Evolutionary conservation across 2,888 invertebrate species (phyloP).

Genomic region (Trachelus tabidus): DNA sequence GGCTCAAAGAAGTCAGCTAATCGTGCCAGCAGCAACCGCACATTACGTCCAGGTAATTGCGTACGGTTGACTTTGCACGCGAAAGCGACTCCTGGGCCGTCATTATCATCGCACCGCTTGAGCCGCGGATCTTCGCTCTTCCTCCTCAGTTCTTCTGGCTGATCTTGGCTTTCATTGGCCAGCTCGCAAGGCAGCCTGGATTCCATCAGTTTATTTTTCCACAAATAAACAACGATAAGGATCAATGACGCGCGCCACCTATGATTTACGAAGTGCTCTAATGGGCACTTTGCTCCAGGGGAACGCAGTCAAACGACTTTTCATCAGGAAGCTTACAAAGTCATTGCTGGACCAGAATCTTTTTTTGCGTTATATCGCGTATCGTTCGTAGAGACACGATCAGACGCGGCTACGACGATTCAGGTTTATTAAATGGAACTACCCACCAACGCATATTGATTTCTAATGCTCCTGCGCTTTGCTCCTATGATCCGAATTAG

Average conservation of each 20-base stretch:
- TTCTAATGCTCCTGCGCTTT: too few relatives aligned
- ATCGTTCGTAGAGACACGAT: too few relatives aligned
- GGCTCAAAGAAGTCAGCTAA: constrained; percentile 37
- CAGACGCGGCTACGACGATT: too few relatives aligned
- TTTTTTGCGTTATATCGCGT: background rate
- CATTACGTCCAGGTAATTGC: constrained; percentile 48
- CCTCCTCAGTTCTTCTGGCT: constrained; percentile 7
- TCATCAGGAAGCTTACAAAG: background rate
- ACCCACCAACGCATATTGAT: too few relatives aligned
- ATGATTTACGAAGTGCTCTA: constrained; percentile 35
- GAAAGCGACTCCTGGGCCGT: constrained; percentile 31
- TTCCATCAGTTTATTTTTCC: constrained; percentile 16
- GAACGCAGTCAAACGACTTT: background rate
- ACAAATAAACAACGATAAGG: constrained; percentile 31
- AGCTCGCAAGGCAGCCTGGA: constrained; percentile 22
- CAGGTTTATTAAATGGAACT: too few relatives aligned
- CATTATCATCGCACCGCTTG: constrained; percentile 40
- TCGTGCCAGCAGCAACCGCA: constrained; percentile 43
- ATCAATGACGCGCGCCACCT: constrained; percentile 32
- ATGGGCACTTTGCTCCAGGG: constrained; percentile 21
- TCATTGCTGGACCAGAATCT: background rate
- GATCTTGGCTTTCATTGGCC: constrained; percentile 13
- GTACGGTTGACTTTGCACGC: constrained; percentile 39
- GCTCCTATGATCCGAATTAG: too few relatives aligned
- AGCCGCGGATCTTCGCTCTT: background rate